These are phyloP conservation scores for Tautogolabrus adspersus DNA, from an alignment of 2,113 vertebrate species.

Conservation along the genomic window DNA sequence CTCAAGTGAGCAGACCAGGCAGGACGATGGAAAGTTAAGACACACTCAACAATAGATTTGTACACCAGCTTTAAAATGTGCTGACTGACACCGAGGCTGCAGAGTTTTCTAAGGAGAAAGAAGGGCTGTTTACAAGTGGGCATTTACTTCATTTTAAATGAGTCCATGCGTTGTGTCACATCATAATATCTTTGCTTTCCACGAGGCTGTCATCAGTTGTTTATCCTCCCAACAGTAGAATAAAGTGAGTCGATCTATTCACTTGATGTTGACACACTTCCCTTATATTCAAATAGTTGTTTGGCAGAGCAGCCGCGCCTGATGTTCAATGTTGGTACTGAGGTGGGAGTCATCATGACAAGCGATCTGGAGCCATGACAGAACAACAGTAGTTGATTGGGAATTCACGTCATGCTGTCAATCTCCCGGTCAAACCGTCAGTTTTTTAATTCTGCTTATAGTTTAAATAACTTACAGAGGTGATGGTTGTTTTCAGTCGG, in stretches of 20 bases:
- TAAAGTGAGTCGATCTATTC: neutral
- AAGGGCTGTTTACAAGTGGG: no score
- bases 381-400: neutral
- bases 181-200: no score
- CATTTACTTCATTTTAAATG: no score
- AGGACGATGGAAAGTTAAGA: no score
- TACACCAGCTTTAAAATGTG: no score
- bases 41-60: no score
- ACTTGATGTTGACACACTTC: neutral
- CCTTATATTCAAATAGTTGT: no score
- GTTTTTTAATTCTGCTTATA: neutral
- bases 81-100: no score
- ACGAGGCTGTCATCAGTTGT: neutral
- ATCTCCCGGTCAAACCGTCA: conserved; percentile 19
- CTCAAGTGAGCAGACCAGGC: no score
- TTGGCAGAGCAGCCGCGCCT: neutral
- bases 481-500: conserved; percentile 1
- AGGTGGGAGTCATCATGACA: neutral
- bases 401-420: conserved; percentile 16
- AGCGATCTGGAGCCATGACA: neutral
- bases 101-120: no score
- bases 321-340: neutral
- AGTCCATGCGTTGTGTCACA: no score
- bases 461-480: neutral
- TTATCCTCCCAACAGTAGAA: neutral